Conservation (phyloP, 1,140 invertebrate genomes). For the Phymastichus coffea region DNA sequence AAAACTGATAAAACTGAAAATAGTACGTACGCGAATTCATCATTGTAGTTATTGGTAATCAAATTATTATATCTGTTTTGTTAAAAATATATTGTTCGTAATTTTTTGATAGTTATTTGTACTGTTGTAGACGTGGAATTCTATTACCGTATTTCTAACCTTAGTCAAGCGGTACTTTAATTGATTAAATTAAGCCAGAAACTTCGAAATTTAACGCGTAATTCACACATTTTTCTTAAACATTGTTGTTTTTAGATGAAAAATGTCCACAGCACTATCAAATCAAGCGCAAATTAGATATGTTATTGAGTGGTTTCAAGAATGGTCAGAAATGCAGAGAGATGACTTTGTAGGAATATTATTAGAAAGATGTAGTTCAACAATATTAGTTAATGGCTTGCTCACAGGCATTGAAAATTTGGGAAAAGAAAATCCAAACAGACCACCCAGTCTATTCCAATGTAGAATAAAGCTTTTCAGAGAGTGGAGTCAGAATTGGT, state of each 20-base stretch:
- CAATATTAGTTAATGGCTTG: slow-evolving; percentile 71
- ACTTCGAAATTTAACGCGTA: not conserved
- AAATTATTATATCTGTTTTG: not conserved
- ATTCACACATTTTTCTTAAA: slow-evolving; percentile 1
- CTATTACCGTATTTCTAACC: slow-evolving; percentile 17
- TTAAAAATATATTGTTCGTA: not conserved
- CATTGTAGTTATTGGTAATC: slow-evolving; percentile 13
- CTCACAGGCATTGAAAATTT: slow-evolving; percentile 68
- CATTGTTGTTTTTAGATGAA: slow-evolving; percentile 34
- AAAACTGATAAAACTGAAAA: slow-evolving; percentile 6
- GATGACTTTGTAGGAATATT: slow-evolving; percentile 80
- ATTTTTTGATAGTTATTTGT: not conserved
- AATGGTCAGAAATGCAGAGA: slow-evolving; percentile 85
- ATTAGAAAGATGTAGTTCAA: slow-evolving; percentile 64
- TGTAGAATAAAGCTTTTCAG: slow-evolving; percentile 85
- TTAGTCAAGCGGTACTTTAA: not conserved
- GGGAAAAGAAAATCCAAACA: slow-evolving; percentile 60
- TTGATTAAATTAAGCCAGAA: slow-evolving; percentile 3
- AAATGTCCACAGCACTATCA: slow-evolving; percentile 55
- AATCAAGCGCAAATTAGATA: slow-evolving; percentile 75
- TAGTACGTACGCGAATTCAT: not conserved
- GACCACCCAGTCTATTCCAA: slow-evolving; percentile 83
- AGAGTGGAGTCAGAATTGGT: slow-evolving; percentile 84
- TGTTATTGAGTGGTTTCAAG: slow-evolving; percentile 82
- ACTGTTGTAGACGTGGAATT: too few relatives aligned